Evolutionary conservation across 2,888 invertebrate genomes (phyloP), one percentile per base, ranked within the genome.

Genomic region (Villa cingulata): DNA sequence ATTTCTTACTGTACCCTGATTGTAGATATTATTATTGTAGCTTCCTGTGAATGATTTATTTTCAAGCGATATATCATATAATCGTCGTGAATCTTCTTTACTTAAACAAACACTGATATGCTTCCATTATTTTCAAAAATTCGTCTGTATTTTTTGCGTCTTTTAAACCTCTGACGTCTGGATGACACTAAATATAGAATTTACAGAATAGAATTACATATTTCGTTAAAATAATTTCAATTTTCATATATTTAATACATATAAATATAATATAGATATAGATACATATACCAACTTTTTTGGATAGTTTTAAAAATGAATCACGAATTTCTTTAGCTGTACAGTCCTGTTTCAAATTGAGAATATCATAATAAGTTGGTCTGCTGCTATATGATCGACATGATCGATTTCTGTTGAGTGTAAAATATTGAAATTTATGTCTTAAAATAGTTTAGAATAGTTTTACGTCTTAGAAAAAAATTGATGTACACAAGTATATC

Each of bases 41-140:
- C n/a, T n/a, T n/a, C n/a, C n/a, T n/a, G n/a, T n/a, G n/a, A n/a
- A n/a, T n/a, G n/a, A n/a, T n/a, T n/a, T n/a, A n/a, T 7, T 23
- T 23, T 16, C 36, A 36, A 36, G n/a, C 7, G n/a, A 7, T 36
- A 16, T 55, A 64, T 86, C 89, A 68, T 90, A 89, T 19, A 71
- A 70, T 3, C 70, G 69, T 43, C 86, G 72, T 2, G 71, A 72
- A 20, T 72, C 61, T 0, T 78, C 74, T 62, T 85, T 85, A 46
- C 83, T 76, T 4, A 91, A n/a, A n/a, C n/a, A n/a, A n/a, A 71
- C 1, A 83, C 73, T 76, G 78, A 63, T 89, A 90, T 0, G 90
- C 90, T 64, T 88, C 85, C 43, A 81, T 80, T 39, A 90, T 75
- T 59, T 75, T 72, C 0, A 87, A 75, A 72, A 88, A 90, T 47